Percentiles rank a stretch among this genome's conserved stretches.
phyloP scores from a whole-genome alignment of 2,797 vertebrate species.

The Dallia pectoralis region DNA sequence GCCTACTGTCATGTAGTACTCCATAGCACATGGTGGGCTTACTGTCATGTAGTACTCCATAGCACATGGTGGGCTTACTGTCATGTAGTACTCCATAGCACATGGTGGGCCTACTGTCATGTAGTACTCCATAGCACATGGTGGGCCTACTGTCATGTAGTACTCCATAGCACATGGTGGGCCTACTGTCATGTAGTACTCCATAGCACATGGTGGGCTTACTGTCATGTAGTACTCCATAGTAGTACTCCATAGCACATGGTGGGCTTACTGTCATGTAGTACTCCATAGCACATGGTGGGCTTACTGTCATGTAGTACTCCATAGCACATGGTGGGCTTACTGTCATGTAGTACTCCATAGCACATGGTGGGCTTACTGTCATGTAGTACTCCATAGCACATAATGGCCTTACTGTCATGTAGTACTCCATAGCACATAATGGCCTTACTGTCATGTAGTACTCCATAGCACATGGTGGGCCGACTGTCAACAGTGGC shows the following conservation, averaged over 20 bases:
- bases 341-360: too few species aligned
- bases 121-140: conserved; percentile 45
- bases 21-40: conserved; percentile 43
- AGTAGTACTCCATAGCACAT: too few species aligned
- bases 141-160: too few species aligned
- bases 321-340: conserved; percentile 44
- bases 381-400: conserved; percentile 47
- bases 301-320: too few species aligned
- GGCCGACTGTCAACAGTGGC: conserved; percentile 28
- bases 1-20: too few species aligned
- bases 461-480: conserved; percentile 45
- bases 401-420: conserved; percentile 39
- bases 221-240: too few species aligned
- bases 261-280: too few species aligned
- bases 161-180: conserved; percentile 44
- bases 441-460: too few species aligned
- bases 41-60: too few species aligned
- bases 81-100: conserved; percentile 47
- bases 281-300: conserved; percentile 42
- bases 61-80: conserved; percentile 42
- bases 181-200: too few species aligned
- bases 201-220: conserved; percentile 42
- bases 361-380: conserved; percentile 41
- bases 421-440: conserved; percentile 47
- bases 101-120: conserved; percentile 38